Percentiles rank a stretch among this genome's conserved stretches.
Conservation (phyloP, 2,797 vertebrate genomes). For the Oryzias dopingdopingensis region DNA sequence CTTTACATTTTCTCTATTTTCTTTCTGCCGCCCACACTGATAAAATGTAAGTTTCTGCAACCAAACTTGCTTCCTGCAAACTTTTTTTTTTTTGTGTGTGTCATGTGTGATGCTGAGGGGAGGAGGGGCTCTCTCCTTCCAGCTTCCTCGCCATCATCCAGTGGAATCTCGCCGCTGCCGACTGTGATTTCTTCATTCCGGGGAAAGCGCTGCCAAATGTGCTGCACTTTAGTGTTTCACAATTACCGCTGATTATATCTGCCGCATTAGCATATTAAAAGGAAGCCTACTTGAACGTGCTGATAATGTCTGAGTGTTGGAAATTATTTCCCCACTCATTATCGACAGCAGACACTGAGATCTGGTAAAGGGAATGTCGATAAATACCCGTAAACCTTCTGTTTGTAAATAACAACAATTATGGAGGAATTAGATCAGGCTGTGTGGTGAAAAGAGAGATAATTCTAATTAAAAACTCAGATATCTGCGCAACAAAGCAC, state of each 20-base stretch:
- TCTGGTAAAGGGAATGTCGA: conserved; percentile 48
- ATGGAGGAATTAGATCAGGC: conserved; percentile 59
- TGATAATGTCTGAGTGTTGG: conserved; percentile 74
- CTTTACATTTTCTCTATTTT: too few relatives aligned
- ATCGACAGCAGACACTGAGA: conserved; percentile 57
- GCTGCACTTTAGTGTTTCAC: conserved; percentile 73
- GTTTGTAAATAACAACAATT: conserved; percentile 76
- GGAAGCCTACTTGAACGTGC: conserved; percentile 72
- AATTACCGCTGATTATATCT: conserved; percentile 76
- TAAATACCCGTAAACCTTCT: conserved; percentile 69
- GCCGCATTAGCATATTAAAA: conserved; percentile 78
- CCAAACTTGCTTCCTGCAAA: too few relatives aligned
- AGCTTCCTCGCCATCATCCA: conserved; percentile 15
- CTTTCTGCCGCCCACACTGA: too few relatives aligned
- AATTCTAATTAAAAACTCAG: conserved; percentile 70
- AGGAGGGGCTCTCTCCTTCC: conserved; percentile 14
- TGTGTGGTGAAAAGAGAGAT: conserved; percentile 52
- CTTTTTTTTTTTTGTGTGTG: too few relatives aligned
- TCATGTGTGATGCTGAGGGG: conserved; percentile 12
- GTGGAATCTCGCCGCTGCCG: conserved; percentile 20
- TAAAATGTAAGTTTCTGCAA: too few relatives aligned
- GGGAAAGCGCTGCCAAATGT: conserved; percentile 52
- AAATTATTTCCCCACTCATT: conserved; percentile 73
- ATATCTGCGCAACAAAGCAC: conserved; percentile 41
- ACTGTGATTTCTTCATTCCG: conserved; percentile 66